Evolutionary conservation across 2,888 invertebrate genomes (phyloP).

Genomic region (Petrolisthes manimaculis): DNA sequence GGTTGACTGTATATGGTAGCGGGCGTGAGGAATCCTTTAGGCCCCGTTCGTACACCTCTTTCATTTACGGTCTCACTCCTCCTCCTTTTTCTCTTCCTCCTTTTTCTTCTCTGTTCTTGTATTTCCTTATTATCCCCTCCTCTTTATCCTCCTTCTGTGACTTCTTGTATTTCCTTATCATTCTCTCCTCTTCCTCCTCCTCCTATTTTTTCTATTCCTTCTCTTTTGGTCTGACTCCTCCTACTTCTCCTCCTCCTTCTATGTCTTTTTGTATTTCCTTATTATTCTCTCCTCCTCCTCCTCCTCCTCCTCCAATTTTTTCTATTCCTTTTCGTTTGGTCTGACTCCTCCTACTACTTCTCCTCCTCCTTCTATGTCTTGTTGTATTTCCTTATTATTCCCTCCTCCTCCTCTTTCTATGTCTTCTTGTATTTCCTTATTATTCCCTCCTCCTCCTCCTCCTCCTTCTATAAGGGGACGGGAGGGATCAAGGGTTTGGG

Average conservation of each 20-base stretch:
- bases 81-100: background rate
- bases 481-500: background rate
- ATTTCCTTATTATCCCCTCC: background rate
- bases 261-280: background rate
- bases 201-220: background rate
- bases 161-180: background rate
- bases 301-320: background rate
- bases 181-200: background rate
- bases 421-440: background rate
- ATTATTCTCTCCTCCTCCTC: background rate
- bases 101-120: background rate
- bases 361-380: too few relatives aligned
- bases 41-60: background rate
- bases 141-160: background rate
- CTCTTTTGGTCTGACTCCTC: background rate
- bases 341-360: too few relatives aligned
- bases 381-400: too few relatives aligned
- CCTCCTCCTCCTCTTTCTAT: too few relatives aligned
- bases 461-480: background rate
- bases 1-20: background rate
- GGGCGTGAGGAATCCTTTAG: constrained; percentile 1
- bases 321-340: too few relatives aligned
- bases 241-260: too few relatives aligned
- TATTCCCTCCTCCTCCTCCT: background rate
- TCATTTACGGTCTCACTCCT: background rate